phyloP scores from a whole-genome alignment of 2,888 invertebrate species.

The Pollenia labialis region DNA sequence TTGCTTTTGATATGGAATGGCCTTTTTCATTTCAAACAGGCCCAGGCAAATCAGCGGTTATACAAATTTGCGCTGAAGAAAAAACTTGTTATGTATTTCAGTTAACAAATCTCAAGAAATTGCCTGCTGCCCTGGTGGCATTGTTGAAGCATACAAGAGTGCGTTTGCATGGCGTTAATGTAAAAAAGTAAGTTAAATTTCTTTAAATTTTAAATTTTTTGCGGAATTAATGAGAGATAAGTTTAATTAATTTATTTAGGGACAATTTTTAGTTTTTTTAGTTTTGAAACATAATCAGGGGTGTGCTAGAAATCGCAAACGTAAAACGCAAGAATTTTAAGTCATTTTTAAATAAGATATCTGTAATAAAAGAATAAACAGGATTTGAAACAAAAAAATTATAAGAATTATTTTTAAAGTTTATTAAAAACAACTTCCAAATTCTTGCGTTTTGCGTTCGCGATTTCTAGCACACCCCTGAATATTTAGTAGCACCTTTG shows the following conservation, averaged over 20 bases:
- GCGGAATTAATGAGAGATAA: not conserved
- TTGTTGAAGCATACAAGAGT: constrained; percentile 86
- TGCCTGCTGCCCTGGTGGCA: constrained; percentile 86
- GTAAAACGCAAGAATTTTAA: too few species aligned
- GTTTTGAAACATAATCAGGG: too few species aligned
- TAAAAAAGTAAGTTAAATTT: constrained; percentile 86
- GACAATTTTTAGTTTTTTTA: not conserved
- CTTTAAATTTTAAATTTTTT: not conserved
- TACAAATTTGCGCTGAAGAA: constrained; percentile 86
- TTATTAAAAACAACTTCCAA: too few species aligned
- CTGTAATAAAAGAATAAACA: too few species aligned
- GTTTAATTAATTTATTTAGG: not conserved
- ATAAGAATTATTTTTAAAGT: too few species aligned
- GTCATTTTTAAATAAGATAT: too few species aligned
- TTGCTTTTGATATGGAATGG: constrained; percentile 89
- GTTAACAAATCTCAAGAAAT: constrained; percentile 85
- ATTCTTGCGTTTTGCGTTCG: too few species aligned
- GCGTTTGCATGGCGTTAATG: constrained; percentile 87
- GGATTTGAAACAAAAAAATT: too few species aligned
- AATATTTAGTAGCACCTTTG: too few species aligned
- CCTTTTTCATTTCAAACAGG: constrained; percentile 87
- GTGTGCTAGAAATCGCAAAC: too few species aligned
- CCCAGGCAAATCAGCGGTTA: constrained; percentile 86
- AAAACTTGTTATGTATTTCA: constrained; percentile 86
- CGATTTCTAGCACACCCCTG: too few species aligned